phyloP scores from a whole-genome alignment of 2,113 vertebrate genomes.

The Bos taurus region ARS-UCD2.0 NC_037334.1:55836501-55837000 shows the following conservation, averaged over 20 bases:
- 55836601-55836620: neutral
- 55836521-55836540: neutral
- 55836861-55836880: neutral
- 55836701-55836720: neutral
- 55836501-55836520: neutral
- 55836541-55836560: neutral
- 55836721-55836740: neutral
- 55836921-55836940: neutral
- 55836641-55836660: neutral
- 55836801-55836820: neutral
- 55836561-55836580: neutral
- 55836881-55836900: neutral
- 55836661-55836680: neutral
- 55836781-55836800: neutral
- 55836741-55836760: neutral
- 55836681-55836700: neutral
- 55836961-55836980: neutral
- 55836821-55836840: neutral
- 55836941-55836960: neutral
- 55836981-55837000: neutral
- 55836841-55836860: neutral
- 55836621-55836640: neutral
- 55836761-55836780: neutral
- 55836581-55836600: neutral
- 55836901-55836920: neutral